These are phyloP conservation scores for Coelopa frigida DNA, from an alignment of 1,140 invertebrate species.

Conservation along the genomic window DNA sequence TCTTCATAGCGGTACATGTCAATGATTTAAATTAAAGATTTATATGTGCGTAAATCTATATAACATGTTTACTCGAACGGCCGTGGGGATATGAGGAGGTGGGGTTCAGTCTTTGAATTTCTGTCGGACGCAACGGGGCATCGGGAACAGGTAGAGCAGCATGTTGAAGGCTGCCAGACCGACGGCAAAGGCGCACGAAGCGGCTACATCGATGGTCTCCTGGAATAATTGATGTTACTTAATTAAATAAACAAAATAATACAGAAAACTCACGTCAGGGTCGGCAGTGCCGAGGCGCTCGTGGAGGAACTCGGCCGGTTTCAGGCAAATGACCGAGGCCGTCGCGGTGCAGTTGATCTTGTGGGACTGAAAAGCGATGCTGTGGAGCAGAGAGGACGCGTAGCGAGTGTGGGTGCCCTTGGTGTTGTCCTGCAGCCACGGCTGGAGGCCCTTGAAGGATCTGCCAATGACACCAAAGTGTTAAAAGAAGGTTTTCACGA, in stretches of 20 bases:
- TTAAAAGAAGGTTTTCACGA: too few species aligned
- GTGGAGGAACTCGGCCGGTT: slow-evolving; percentile 38
- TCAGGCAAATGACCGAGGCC: slow-evolving; percentile 39
- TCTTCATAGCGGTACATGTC: too few species aligned
- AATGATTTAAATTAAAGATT: too few species aligned
- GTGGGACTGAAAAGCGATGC: slow-evolving; percentile 54
- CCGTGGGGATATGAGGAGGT: too few species aligned
- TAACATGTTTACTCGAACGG: too few species aligned
- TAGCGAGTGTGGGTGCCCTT: slow-evolving; percentile 72
- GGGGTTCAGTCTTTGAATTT: slow-evolving; percentile 74
- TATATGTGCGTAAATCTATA: too few species aligned
- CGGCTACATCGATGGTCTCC: slow-evolving; percentile 56
- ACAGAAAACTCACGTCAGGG: slow-evolving; percentile 41
- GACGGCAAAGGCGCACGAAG: slow-evolving; percentile 76
- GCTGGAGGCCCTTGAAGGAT: slow-evolving; percentile 63
- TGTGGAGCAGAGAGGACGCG: slow-evolving; percentile 62
- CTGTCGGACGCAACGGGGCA: slow-evolving; percentile 77
- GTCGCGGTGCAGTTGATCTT: slow-evolving; percentile 38
- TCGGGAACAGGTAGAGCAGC: slow-evolving; percentile 74
- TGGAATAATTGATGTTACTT: slow-evolving; percentile 16
- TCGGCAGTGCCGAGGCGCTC: slow-evolving; percentile 42
- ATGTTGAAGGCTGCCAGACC: slow-evolving; percentile 76
- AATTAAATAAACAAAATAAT: background rate
- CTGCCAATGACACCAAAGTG: too few species aligned
- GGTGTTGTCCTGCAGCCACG: slow-evolving; percentile 72